These are phyloP conservation scores for Struthio camelus DNA, from an alignment of 2,113 vertebrate species.

Conservation along the genomic window DNA sequence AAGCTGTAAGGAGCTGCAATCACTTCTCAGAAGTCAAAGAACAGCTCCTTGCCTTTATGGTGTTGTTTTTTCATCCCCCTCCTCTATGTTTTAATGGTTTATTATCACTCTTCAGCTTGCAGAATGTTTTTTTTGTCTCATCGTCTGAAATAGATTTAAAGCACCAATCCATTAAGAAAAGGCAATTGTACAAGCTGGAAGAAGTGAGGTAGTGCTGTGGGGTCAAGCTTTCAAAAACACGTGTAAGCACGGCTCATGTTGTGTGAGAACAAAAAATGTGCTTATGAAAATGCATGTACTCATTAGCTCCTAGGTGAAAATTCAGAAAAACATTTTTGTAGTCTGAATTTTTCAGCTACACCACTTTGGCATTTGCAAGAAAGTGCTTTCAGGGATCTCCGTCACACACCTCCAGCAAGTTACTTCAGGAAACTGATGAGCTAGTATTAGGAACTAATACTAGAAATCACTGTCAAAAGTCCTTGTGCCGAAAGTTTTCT, in stretches of 20 bases:
- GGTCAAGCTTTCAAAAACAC: not conserved
- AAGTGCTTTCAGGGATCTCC: not conserved
- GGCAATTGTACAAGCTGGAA: not conserved
- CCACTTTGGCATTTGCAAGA: not conserved
- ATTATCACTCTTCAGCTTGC: not conserved
- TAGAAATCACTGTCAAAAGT: not conserved
- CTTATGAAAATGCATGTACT: not conserved
- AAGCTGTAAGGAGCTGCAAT: not conserved
- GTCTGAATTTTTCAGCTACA: not conserved
- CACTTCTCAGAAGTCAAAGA: not conserved
- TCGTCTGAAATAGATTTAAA: constrained; percentile 1
- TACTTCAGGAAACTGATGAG: not conserved
- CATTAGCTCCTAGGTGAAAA: not conserved
- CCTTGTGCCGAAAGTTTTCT: fast-evolving
- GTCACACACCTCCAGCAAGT: not conserved
- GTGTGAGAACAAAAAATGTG: not conserved
- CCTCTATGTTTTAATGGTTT: not conserved
- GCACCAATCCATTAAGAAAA: not conserved
- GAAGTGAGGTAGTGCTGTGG: constrained; percentile 26
- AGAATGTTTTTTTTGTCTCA: not conserved
- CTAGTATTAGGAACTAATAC: not conserved
- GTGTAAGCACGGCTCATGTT: not conserved
- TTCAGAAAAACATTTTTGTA: not conserved
- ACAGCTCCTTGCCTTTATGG: not conserved
- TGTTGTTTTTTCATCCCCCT: not conserved